phyloP scores from a whole-genome alignment of 2,797 vertebrate genomes.

The Momotus momota region DNA sequence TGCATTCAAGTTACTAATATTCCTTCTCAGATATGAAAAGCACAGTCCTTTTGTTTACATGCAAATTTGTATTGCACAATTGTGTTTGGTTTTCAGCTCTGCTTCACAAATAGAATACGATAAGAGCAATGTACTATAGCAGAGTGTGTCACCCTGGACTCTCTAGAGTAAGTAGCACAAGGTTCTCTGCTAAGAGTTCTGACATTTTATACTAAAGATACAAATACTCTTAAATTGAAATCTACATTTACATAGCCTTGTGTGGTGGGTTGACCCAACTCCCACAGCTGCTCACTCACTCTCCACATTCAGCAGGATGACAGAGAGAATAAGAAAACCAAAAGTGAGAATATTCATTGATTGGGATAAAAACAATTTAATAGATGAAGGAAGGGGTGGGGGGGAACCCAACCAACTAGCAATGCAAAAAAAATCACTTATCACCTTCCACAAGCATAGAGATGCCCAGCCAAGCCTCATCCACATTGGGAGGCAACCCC shows the following conservation, averaged over 20 bases:
- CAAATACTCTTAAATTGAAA: neutral
- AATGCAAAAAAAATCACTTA: neutral
- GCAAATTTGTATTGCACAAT: neutral
- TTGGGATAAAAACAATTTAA: neutral
- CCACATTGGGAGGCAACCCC: fast-evolving
- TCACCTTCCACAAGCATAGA: neutral
- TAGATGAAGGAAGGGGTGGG: neutral
- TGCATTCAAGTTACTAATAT: neutral
- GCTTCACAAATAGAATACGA: neutral
- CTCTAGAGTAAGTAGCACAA: neutral
- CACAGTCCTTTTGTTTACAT: neutral
- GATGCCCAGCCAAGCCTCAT: neutral
- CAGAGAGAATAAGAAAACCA: neutral
- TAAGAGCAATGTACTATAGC: neutral
- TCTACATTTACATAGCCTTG: neutral
- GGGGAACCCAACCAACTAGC: neutral
- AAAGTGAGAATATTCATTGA: neutral
- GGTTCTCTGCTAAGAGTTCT: neutral
- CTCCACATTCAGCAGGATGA: neutral
- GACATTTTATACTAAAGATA: neutral
- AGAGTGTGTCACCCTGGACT: neutral
- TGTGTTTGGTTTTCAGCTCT: neutral
- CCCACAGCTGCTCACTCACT: neutral
- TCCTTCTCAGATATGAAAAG: neutral
- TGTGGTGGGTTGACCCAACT: neutral